These are phyloP conservation scores for Oostethus manadensis DNA, from an alignment of 2,113 vertebrate species.

Conservation along the genomic window DNA sequence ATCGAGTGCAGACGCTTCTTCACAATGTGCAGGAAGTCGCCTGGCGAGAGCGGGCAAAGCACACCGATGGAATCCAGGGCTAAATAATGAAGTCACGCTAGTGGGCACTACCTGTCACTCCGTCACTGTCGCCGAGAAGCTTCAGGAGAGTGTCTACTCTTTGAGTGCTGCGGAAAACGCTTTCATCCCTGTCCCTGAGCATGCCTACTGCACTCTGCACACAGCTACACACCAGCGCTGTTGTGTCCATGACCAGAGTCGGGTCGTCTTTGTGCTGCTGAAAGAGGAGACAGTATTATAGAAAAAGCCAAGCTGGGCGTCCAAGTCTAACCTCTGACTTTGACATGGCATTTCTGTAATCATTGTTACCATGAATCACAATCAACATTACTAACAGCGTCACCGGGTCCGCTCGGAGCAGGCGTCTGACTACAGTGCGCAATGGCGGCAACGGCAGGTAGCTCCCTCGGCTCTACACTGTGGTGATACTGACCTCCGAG, in stretches of 20 bases:
- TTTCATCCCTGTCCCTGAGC: constrained; percentile 75
- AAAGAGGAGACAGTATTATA: constrained; percentile 3
- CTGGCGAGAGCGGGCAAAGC: constrained; percentile 60
- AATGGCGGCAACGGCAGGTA: too few relatives aligned
- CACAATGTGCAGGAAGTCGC: constrained; percentile 72
- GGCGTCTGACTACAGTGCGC: too few relatives aligned
- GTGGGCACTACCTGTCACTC: constrained; percentile 61
- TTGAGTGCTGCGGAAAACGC: constrained; percentile 67
- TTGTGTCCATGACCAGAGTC: constrained; percentile 87
- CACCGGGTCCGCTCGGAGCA: background rate
- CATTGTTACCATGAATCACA: too few relatives aligned
- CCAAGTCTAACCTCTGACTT: background rate
- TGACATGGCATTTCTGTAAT: too few relatives aligned
- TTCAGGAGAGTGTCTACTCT: constrained; percentile 82
- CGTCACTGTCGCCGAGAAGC: constrained; percentile 69
- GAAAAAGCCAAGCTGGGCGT: constrained; percentile 3
- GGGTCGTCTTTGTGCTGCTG: constrained; percentile 36
- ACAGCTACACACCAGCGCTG: constrained; percentile 81
- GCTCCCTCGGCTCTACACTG: too few relatives aligned
- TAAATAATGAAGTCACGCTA: background rate
- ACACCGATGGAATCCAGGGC: background rate
- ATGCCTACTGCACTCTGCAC: constrained; percentile 87
- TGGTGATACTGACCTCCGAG: too few relatives aligned
- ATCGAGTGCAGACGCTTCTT: constrained; percentile 77
- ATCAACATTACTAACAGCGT: too few relatives aligned